phyloP scores from a whole-genome alignment of 1,140 invertebrate species.

The Radopholus similis region DNA sequence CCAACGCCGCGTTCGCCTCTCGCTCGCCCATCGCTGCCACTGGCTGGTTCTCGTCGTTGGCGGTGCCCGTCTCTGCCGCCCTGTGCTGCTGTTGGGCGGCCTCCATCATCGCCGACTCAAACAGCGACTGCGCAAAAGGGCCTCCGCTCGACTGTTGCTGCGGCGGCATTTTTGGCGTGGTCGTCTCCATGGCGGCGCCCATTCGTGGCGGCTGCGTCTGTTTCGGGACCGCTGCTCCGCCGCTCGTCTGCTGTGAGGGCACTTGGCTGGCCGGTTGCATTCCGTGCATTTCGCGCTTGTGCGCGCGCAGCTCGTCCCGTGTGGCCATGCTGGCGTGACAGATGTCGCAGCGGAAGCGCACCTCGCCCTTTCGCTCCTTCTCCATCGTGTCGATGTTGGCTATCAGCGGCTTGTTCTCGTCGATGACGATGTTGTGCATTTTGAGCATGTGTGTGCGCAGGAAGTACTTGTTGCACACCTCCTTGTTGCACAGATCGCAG shows the following conservation, averaged over 20 bases:
- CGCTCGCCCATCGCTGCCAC: background rate
- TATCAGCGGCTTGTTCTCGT: conserved; percentile 61
- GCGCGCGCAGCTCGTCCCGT: conserved; percentile 38
- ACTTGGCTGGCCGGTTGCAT: conserved; percentile 19
- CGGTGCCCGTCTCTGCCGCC: background rate
- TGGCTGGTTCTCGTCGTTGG: background rate
- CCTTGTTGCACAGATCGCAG: conserved; percentile 98
- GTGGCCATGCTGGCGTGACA: conserved; percentile 42
- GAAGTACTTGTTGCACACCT: conserved; percentile 98
- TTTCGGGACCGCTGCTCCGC: background rate
- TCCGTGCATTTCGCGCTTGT: conserved; percentile 53
- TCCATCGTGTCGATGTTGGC: conserved; percentile 58
- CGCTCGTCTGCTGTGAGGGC: background rate
- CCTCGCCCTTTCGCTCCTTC: conserved; percentile 46
- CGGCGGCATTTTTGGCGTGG: no score
- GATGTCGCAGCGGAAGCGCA: conserved; percentile 54
- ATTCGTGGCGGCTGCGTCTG: background rate
- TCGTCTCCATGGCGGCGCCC: conserved; percentile 2
- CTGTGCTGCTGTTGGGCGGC: background rate
- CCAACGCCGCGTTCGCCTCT: background rate
- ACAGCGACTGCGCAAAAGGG: background rate
- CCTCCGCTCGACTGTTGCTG: conserved; percentile 6
- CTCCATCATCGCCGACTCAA: background rate
- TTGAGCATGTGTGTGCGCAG: conserved; percentile 99
- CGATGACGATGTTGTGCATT: conserved; percentile 93